phyloP scores from a whole-genome alignment of 1,140 invertebrate genomes.

The Drosophila tsacasi region DNA sequence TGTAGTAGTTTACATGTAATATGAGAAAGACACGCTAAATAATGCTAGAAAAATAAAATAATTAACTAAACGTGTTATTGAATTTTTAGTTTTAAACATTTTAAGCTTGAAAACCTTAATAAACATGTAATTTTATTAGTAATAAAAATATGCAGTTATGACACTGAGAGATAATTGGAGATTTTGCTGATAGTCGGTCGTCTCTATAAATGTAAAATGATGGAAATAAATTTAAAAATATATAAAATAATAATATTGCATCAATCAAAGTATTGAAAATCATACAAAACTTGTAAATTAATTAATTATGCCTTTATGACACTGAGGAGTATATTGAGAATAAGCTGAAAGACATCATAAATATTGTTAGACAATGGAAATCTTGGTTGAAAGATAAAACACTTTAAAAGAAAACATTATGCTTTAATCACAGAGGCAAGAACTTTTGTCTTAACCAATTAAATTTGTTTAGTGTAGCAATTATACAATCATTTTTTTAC shows the following conservation, averaged over 20 bases:
- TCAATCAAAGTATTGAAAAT: background rate
- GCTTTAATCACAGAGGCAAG: background rate
- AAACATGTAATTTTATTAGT: background rate
- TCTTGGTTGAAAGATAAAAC: background rate
- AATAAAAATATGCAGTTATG: background rate
- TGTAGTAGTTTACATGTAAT: background rate
- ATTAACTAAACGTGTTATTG: background rate
- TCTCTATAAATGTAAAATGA: too few species aligned
- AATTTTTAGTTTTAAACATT: background rate
- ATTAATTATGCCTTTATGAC: background rate
- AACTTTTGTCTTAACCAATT: background rate
- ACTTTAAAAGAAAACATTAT: background rate
- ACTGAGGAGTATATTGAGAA: background rate
- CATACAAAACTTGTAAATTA: background rate
- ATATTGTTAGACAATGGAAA: background rate
- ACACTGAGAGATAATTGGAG: background rate
- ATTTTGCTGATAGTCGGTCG: too few species aligned
- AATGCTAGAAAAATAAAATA: background rate
- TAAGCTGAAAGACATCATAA: too few species aligned
- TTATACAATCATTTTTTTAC: background rate
- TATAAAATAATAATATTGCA: background rate
- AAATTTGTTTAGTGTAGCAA: background rate
- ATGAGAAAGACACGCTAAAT: background rate
- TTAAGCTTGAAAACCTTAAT: background rate
- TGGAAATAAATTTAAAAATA: too few species aligned